Evolutionary conservation across 2,113 vertebrate genomes (phyloP), one percentile per base, ranked within the genome.

Genomic region (Panthera tigris): DNA sequence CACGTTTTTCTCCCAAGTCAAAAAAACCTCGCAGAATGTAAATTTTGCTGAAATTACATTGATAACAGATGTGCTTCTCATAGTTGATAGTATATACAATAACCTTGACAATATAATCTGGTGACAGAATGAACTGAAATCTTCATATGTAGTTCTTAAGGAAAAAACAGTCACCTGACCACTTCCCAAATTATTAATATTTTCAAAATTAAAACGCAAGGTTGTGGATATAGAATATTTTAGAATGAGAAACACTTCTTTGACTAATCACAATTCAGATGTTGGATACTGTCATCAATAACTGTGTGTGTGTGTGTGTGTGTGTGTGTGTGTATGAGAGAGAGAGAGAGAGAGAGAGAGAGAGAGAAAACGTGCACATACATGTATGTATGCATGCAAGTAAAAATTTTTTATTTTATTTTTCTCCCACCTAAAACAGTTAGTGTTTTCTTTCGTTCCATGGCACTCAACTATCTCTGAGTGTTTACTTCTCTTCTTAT

Each of bases 161-260:
- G 55, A 39, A 78, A 84, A 80, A 91, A 76, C 57, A 27, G 36
- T 84, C 18, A 41, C 29, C 27, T 76, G 45, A 45, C 5, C 25
- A 73, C 12, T 63, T 95, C 33, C 92, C 31, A 94, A 93, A 79
- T 61, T 80, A 31, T 66, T 91, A 66, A 74, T 66, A 87, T 68
- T 90, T 95, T 79, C 29, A 82, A 95, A 52, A 66, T 71, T 73
- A 95, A 96, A 93, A 78, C 52, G 5, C 27, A 93, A 97, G 9
- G 2, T 65, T 94, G 33, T 55, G 16, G 31, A 61, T 66, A 84
- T 29, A 68, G 33, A 92, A 57, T 68, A 79, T 80, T 94, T 79
- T 74, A 87, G 29, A 79, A 94, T 74, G 41, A 93, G 33, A 95
- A 90, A 71, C 11, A 45, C 3, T 86, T 84, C 8, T 76, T 78